Conservation (phyloP, 2,888 invertebrate species). For the Trichogramma evanescens region DNA sequence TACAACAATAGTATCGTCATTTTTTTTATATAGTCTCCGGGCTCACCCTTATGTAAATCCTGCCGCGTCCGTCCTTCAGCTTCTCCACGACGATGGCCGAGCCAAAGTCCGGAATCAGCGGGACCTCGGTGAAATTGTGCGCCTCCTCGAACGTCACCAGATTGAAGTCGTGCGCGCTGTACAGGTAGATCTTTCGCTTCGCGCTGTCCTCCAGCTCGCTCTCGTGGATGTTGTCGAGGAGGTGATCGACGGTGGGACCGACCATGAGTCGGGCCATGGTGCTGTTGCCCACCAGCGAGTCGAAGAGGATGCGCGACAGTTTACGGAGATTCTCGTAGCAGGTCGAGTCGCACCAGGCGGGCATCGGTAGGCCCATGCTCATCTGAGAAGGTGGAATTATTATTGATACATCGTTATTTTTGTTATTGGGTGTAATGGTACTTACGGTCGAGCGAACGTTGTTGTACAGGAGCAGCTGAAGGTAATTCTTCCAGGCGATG, state of each 20-base stretch:
- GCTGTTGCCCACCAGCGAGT: background rate
- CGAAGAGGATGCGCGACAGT: background rate
- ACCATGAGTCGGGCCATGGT: background rate
- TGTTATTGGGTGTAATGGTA: too few species aligned
- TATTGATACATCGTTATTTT: too few species aligned
- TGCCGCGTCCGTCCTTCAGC: background rate
- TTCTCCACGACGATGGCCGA: conserved; percentile 2
- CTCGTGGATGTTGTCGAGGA: background rate
- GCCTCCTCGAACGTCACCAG: background rate
- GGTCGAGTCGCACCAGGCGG: background rate
- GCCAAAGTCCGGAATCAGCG: background rate
- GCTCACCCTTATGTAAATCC: background rate
- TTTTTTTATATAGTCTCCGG: too few species aligned
- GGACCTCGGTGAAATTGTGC: background rate
- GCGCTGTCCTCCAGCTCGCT: background rate
- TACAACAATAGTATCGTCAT: too few species aligned
- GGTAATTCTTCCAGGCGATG: too few species aligned
- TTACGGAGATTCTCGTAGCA: background rate
- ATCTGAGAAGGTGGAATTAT: background rate
- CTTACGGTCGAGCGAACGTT: too few species aligned
- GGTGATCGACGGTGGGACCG: background rate
- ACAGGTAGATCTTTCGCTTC: background rate
- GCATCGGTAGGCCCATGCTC: background rate
- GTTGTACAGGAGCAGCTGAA: too few species aligned
- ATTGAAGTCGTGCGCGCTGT: background rate